Base-by-base conservation (phyloP, 1,140 invertebrate species). In the Tetramorium simillimum region DNA sequence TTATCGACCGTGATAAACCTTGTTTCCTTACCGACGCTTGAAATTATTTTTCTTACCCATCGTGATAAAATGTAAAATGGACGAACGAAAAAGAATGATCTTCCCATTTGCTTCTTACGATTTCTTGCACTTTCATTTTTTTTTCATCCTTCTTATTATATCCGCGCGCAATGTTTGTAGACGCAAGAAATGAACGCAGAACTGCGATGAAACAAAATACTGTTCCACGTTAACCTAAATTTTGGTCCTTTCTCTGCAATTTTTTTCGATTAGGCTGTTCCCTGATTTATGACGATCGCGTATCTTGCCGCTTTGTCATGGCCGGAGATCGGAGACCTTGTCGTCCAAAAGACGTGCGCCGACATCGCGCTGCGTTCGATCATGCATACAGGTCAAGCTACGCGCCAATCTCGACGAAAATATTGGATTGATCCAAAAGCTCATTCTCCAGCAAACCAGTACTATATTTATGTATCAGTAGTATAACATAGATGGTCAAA, bases 221-320 rank as follows among this genome's bases (percentile, higher is more conserved):
- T n/a, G 4, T 33, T 73, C 2, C 18, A 37, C 21, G 21, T 77
- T 10, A 43, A 60, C 40, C 75, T 62, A 77, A 77, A 77, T 77
- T 77, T 62, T 62, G 40, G 53, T 76, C 28, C 43, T 43, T 10
- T 6, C 40, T 16, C 14, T 21, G n/a, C 21, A 49, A 3, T 10
- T 28, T 18, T 77, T 24, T 18, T 0, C 12, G 21, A 24, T 12
- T 21, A 62, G 7, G 3, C 4, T 21, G 18, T 18, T 65, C n/a
- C 3, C 12, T 46, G 33, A 75, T 60, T 73, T 62, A 24, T 24
- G 6, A 60, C 14, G 1, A 21, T 58, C 12, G 18, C 21, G n/a
- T n/a, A 37, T 28, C 3, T 12, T 33, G 1, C n/a, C 7, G 10
- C 21, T 58, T 58, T 1, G n/a, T 28, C 14, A 81, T 81, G 63